These are phyloP conservation scores for Tamias sibiricus DNA, from an alignment of 2,113 vertebrate genomes.

Conservation along the genomic window DNA sequence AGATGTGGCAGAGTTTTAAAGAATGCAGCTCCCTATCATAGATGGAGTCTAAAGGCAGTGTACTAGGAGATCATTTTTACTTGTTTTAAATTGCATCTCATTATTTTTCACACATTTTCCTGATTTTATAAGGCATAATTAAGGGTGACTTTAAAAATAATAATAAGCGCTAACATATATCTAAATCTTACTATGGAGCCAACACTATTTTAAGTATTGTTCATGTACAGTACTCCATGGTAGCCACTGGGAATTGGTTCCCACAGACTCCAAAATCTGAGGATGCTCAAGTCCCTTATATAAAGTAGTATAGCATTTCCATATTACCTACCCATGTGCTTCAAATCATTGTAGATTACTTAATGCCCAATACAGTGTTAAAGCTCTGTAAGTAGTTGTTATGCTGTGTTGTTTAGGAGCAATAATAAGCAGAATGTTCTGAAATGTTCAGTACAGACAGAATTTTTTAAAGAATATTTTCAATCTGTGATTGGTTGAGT, in stretches of 20 bases:
- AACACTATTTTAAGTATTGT: constrained; percentile 29
- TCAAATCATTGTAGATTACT: neutral
- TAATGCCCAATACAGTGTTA: neutral
- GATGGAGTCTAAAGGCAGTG: neutral
- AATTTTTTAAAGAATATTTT: neutral
- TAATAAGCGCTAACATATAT: neutral
- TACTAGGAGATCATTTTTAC: neutral
- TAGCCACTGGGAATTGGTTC: neutral
- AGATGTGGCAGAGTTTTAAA: constrained; percentile 57
- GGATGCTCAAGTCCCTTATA: neutral
- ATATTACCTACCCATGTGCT: neutral
- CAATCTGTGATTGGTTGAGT: neutral
- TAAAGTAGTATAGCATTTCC: neutral
- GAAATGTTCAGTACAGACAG: neutral
- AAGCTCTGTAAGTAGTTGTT: neutral
- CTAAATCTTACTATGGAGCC: neutral
- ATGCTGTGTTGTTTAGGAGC: neutral
- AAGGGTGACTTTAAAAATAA: neutral
- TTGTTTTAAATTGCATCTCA: constrained; percentile 37
- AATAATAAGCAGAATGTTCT: neutral
- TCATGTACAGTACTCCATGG: neutral
- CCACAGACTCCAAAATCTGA: neutral
- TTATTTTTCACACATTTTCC: constrained; percentile 57
- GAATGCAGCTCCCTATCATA: neutral
- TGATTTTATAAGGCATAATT: constrained; percentile 64